Base-by-base conservation (phyloP, 2,797 vertebrate genomes). In the Molossus molossus region DNA sequence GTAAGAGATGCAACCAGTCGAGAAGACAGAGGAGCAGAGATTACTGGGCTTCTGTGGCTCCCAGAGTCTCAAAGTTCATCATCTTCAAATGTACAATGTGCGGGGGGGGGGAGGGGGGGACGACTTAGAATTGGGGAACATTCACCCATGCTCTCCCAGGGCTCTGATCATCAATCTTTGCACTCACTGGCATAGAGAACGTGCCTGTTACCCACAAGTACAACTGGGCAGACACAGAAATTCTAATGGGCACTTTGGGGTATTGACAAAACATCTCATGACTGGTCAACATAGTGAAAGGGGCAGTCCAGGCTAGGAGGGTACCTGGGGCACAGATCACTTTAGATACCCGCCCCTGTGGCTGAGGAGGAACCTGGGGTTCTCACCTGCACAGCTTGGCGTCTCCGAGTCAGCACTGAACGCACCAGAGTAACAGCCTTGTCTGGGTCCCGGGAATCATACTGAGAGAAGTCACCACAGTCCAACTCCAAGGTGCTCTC, bases 321-420 rank as follows among this genome's bases (percentile, higher is more conserved):
- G 72, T 70, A n/a, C 3, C 64, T 21, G 12, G 23, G 40, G 6
- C 53, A 67, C 73, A 83, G 18, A 27, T n/a, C 29, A 70, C 55
- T 94, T 77, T 81, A 87, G 82, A 76, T 4, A 37, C 3, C 27
- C 0, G n/a, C 4, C 25, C 17, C 27, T 4, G 13, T 7, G 29
- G 20, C 81, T 84, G 69, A 87, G 25, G 55, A 87, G 50, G 20
- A 91, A 76, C 12, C 48, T 83, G 23, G 29, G 45, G 45, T 81
- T 94, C 98, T 98, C 91, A 98, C 98, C 98, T 94, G 94, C 23
- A 97, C 55, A 87, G 97, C 97, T 72, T 97, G 96, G 95, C 50
- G 95, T 95, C 96, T 98, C 97, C 60, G 97, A 72, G 94, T 97
- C 94, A 98, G 93, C 18, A 98, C 97, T 13, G 98, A 97, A 76